phyloP scores from a whole-genome alignment of 2,888 invertebrate species.

The Macrophya alboannulata region DNA sequence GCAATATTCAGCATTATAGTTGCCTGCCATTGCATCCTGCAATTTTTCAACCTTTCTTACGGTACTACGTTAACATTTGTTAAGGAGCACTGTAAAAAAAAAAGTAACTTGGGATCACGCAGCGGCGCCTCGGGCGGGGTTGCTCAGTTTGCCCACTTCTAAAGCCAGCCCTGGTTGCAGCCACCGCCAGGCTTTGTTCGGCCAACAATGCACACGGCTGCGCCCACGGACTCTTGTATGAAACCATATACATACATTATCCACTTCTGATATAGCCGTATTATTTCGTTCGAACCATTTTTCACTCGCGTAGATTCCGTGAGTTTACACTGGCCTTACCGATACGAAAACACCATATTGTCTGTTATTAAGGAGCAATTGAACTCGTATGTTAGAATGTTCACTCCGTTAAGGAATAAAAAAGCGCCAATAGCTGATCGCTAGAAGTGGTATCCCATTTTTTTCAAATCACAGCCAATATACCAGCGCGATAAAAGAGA shows the following conservation, averaged over 20 bases:
- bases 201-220: constrained; percentile 72
- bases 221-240: constrained; percentile 69
- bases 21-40: not conserved
- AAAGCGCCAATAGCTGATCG: not conserved
- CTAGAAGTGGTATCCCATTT: not conserved
- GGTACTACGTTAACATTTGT: constrained; percentile 36
- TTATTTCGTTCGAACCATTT: constrained; percentile 64
- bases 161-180: constrained; percentile 56
- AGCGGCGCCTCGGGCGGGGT: constrained; percentile 61
- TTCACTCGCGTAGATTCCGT: constrained; percentile 49
- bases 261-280: constrained; percentile 71
- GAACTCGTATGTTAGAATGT: constrained; percentile 27
- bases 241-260: constrained; percentile 69
- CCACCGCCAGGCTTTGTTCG: constrained; percentile 72
- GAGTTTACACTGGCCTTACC: constrained; percentile 41
- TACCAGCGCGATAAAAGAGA: not conserved
- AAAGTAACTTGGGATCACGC: constrained; percentile 32
- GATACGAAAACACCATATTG: constrained; percentile 21
- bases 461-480: not conserved
- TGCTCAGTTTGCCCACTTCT: constrained; percentile 47
- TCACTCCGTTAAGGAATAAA: not conserved
- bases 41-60: constrained; percentile 41
- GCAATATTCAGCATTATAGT: constrained; percentile 11
- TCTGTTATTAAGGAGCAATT: constrained; percentile 30
- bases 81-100: not conserved